A percentile compares a stretch with the other conserved stretches of the same genome.
Conservation (phyloP, 1,140 invertebrate species). For the Globodera ellingtonae region DNA sequence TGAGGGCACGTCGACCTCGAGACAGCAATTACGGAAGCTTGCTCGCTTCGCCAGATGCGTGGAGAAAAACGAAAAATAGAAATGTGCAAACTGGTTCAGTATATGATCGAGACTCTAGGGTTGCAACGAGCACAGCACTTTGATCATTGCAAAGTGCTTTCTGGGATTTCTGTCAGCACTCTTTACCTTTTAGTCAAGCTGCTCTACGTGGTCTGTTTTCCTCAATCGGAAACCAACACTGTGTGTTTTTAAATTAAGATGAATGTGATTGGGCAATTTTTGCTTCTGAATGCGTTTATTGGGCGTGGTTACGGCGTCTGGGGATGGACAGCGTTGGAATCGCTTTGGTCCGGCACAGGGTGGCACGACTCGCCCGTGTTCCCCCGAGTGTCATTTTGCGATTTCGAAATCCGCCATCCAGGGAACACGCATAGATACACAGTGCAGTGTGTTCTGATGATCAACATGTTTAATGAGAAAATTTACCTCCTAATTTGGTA, state of each 20-base stretch:
- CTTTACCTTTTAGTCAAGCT: slow-evolving; percentile 3
- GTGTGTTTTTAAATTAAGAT: slow-evolving; percentile 68
- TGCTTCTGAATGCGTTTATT: slow-evolving; percentile 69
- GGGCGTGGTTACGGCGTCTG: slow-evolving; percentile 49
- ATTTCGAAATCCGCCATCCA: slow-evolving; percentile 51
- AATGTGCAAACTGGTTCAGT: neutral
- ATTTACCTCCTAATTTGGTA: slow-evolving; percentile 66
- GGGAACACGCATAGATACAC: slow-evolving; percentile 64
- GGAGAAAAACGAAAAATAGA: neutral
- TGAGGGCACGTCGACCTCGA: slow-evolving; percentile 55
- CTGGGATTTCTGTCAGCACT: neutral
- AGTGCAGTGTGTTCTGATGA: slow-evolving; percentile 63
- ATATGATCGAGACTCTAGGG: neutral
- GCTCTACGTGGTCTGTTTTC: neutral
- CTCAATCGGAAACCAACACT: slow-evolving; percentile 31
- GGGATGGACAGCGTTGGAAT: slow-evolving; percentile 54
- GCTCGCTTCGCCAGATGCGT: neutral
- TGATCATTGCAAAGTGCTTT: no score
- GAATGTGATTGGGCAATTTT: slow-evolving; percentile 69
- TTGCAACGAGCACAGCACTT: neutral
- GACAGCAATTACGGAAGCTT: slow-evolving; percentile 47
- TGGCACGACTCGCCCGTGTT: slow-evolving; percentile 65
- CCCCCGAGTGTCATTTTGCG: slow-evolving; percentile 68
- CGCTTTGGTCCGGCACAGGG: slow-evolving; percentile 55
- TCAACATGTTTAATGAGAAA: slow-evolving; percentile 53